phyloP scores from a whole-genome alignment of 2,888 invertebrate genomes.

The Podabrus alpinus region DNA sequence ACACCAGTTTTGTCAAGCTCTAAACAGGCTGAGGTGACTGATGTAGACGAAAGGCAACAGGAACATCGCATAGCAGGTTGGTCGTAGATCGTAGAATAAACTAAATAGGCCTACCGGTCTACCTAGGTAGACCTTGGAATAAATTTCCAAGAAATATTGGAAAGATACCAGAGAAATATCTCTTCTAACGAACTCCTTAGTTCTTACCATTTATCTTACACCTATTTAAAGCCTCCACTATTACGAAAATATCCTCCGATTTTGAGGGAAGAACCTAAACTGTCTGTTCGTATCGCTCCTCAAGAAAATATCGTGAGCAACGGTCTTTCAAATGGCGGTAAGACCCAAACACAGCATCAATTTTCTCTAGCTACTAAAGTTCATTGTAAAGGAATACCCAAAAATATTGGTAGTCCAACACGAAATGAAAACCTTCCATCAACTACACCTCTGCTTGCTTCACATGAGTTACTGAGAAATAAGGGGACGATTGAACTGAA shows the following conservation, averaged over 20 bases:
- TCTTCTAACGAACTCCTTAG: slow-evolving; percentile 56
- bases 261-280: neutral
- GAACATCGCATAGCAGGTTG: too few species aligned
- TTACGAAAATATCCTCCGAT: slow-evolving; percentile 50
- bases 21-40: too few species aligned
- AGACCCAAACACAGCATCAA: neutral
- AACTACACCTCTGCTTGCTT: too few species aligned
- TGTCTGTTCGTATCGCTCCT: neutral
- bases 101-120: too few species aligned
- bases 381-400: neutral
- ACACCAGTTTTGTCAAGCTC: too few species aligned
- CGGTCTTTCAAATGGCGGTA: neutral
- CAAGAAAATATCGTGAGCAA: neutral
- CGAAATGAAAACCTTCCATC: neutral
- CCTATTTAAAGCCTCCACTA: slow-evolving; percentile 57
- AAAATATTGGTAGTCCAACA: neutral
- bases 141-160: slow-evolving; percentile 67
- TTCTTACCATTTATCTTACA: slow-evolving; percentile 55
- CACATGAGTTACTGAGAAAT: too few species aligned
- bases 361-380: neutral
- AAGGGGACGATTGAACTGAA: too few species aligned
- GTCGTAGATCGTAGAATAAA: too few species aligned
- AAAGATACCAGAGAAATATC: slow-evolving; percentile 50
- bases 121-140: too few species aligned
- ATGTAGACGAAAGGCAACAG: too few species aligned